Evolutionary conservation across 2,113 vertebrate genomes (phyloP).

Genomic region (Antigone vipio): DNA sequence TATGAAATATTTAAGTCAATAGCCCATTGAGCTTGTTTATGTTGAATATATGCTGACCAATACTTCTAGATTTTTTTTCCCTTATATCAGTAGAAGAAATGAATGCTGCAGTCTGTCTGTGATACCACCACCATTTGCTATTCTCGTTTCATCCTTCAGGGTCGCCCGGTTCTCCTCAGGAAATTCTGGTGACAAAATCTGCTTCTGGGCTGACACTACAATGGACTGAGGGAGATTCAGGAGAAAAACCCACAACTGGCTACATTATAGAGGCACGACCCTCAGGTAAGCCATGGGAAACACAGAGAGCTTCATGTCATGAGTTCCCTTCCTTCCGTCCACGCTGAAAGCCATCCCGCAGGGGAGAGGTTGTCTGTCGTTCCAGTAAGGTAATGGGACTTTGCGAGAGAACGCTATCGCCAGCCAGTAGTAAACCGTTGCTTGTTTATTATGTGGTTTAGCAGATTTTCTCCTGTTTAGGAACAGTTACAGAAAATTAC

Average conservation of each 20-base stretch:
- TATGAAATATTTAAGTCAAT: background rate
- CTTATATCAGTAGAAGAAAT: background rate
- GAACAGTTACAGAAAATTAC: slow-evolving; percentile 39
- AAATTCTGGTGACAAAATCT: slow-evolving; percentile 86
- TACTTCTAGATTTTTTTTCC: background rate
- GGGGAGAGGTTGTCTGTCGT: background rate
- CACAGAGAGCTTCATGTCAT: background rate
- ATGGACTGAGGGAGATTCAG: slow-evolving; percentile 85
- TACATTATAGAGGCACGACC: slow-evolving; percentile 91
- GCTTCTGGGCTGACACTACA: slow-evolving; percentile 82
- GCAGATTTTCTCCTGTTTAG: slow-evolving; percentile 22
- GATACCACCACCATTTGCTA: background rate
- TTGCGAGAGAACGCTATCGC: background rate
- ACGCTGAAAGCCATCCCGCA: background rate
- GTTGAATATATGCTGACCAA: background rate
- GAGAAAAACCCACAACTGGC: slow-evolving; percentile 81
- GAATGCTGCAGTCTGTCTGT: background rate
- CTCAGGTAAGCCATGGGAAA: slow-evolving; percentile 78
- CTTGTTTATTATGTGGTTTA: background rate
- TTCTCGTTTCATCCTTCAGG: slow-evolving; percentile 66
- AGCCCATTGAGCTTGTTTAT: background rate
- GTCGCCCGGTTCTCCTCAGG: slow-evolving; percentile 85
- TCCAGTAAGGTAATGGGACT: background rate
- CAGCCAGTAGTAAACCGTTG: background rate
- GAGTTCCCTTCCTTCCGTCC: background rate